Conservation (phyloP, 2,113 vertebrate species). For the Grammomys surdaster region DNA sequence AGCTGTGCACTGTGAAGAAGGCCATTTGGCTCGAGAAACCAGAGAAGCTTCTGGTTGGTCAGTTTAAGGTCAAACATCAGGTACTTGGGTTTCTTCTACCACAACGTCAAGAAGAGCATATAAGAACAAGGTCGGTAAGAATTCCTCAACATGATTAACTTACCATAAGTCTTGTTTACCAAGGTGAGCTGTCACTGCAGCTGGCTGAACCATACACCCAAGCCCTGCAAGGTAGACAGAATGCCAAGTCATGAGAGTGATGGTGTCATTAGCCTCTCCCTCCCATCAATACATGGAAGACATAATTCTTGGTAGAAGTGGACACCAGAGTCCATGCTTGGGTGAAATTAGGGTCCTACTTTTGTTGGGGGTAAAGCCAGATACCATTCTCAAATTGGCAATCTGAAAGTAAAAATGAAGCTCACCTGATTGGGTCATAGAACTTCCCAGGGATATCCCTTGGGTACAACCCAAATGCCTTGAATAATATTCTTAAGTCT, state of each 20-base stretch:
- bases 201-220: not conserved
- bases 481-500: not conserved
- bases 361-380: not conserved
- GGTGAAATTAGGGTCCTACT: not conserved
- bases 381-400: not conserved
- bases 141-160: too few relatives aligned
- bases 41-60: not conserved
- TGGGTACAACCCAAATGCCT: not conserved
- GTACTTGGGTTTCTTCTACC: not conserved
- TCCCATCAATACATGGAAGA: not conserved
- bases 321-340: not conserved
- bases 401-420: not conserved
- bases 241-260: not conserved
- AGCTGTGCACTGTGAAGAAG: not conserved
- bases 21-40: not conserved
- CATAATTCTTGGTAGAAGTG: not conserved
- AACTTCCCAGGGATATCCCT: not conserved
- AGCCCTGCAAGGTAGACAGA: not conserved
- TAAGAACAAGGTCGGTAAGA: not conserved
- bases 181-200: not conserved
- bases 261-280: not conserved
- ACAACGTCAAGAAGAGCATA: not conserved
- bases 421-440: not conserved
- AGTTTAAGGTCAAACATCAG: not conserved
- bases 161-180: not conserved